Evolutionary conservation across 2,113 vertebrate species (phyloP), one percentile per base, ranked within the genome.

Genomic region (Bubo bubo): DNA sequence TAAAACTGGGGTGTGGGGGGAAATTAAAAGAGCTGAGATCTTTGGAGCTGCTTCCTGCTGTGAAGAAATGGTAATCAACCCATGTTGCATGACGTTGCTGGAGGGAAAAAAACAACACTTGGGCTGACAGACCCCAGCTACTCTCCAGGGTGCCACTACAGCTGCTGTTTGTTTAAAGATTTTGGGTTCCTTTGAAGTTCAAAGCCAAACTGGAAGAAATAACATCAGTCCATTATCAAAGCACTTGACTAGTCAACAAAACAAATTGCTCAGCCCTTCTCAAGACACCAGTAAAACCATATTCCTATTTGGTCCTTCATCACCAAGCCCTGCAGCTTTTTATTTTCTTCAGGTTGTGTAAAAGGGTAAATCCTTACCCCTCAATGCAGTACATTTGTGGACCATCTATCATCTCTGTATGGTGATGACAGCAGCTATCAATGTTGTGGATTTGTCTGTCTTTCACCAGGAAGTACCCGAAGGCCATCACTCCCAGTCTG

Each of bases 151-250:
- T 79, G 80, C 72, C 58, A 73, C 58, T 68, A 90, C 82, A 87
- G 94, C 85, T 91, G 86, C 74, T 68, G 41, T 64, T 95, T 96
- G 92, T 88, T 88, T 93, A 56, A 77, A 93, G 55, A 88, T 62
- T 76, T 37, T 86, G 63, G 50, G n/a, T 47, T 74, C 55, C 66
- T 95, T 80, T 95, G 73, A 95, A 95, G 89, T 82, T 90, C 91
- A 94, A 95, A 97, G 63, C 32, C 59, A 79, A 91, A 92, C 52
- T 76, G 82, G 73, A 85, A 59, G 63, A 90, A 95, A 34, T 68
- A 66, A 80, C 45, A 34, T 68, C 73, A 82, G 70, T 13, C 37
- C 15, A 10, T 50, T 94, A 93, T 6, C 45, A 91, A 95, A 91
- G 43, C 66, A 88, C 66, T 68, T 62, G 56, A 37, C 18, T n/a